phyloP scores from a whole-genome alignment of 2,113 vertebrate species.

The Cygnus atratus region DNA sequence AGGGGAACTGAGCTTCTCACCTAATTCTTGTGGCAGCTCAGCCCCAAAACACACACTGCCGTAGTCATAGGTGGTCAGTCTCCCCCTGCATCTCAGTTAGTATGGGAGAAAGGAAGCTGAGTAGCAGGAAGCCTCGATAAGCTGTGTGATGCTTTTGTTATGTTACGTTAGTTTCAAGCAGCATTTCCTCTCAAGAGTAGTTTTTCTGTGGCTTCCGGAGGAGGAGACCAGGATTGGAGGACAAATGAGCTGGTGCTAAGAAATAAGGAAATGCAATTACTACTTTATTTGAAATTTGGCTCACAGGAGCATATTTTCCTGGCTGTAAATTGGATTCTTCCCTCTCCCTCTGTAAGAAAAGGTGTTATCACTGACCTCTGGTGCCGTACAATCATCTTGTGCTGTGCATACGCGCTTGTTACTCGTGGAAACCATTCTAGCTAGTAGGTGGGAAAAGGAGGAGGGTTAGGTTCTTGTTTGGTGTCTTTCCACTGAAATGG shows the following conservation, averaged over 20 bases:
- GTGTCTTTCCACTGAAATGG: not conserved
- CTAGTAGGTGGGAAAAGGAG: not conserved
- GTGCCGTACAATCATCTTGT: not conserved
- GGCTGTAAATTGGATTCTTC: not conserved
- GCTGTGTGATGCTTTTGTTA: not conserved
- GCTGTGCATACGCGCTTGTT: not conserved
- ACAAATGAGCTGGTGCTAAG: not conserved
- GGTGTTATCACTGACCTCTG: not conserved
- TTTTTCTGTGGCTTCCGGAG: not conserved
- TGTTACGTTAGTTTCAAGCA: not conserved
- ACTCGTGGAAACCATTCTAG: not conserved
- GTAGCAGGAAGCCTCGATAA: not conserved
- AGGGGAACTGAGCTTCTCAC: rapidly evolving
- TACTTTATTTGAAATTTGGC: not conserved
- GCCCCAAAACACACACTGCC: not conserved
- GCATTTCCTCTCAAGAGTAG: not conserved
- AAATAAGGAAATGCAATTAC: not conserved
- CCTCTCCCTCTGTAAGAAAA: not conserved
- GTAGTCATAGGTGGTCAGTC: not conserved
- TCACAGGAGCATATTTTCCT: not conserved
- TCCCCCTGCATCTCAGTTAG: not conserved
- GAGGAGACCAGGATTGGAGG: not conserved
- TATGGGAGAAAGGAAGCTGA: not conserved
- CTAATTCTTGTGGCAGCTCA: not conserved
- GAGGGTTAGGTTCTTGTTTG: not conserved